Percentiles rank a stretch among this genome's conserved stretches.
Evolutionary conservation across 2,888 invertebrate species (phyloP).

Genomic region (Drosophila mimica): DNA sequence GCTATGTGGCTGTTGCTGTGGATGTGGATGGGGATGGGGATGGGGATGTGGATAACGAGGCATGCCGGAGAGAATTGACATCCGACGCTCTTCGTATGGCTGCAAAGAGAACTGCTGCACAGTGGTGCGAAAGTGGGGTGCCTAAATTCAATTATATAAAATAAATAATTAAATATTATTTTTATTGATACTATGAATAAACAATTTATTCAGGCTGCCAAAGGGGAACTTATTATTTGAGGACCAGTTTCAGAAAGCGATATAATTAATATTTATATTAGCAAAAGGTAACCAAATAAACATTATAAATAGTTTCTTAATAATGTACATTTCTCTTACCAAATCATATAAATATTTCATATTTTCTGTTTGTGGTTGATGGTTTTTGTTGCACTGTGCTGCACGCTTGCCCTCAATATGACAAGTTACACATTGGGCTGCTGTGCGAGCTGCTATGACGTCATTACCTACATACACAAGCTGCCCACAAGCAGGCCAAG

Average conservation of each 20-base stretch:
- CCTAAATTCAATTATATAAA: not conserved
- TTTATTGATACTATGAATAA: not conserved
- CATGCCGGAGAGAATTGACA: slow-evolving; percentile 57
- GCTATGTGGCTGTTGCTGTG: not conserved
- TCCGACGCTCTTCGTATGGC: slow-evolving; percentile 57
- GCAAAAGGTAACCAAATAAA: not conserved
- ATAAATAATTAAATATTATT: not conserved
- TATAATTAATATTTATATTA: not conserved
- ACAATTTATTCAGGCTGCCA: not conserved
- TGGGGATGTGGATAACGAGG: slow-evolving; percentile 28
- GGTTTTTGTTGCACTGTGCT: slow-evolving; percentile 41
- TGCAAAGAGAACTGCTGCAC: slow-evolving; percentile 41
- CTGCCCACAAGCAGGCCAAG: slow-evolving; percentile 43
- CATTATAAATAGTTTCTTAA: not conserved
- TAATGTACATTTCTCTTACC: not conserved
- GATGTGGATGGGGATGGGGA: slow-evolving; percentile 3
- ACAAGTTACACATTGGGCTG: slow-evolving; percentile 46
- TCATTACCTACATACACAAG: slow-evolving; percentile 74
- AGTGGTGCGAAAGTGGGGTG: slow-evolving; percentile 17
- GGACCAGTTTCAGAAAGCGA: not conserved
- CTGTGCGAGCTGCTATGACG: slow-evolving; percentile 66
- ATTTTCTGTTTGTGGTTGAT: not conserved
- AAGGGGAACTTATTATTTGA: not conserved
- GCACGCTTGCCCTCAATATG: slow-evolving; percentile 63
- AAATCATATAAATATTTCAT: not conserved